These are phyloP conservation scores for Cyanistes caeruleus DNA, from an alignment of 2,113 vertebrate genomes.

Conservation along the genomic window DNA sequence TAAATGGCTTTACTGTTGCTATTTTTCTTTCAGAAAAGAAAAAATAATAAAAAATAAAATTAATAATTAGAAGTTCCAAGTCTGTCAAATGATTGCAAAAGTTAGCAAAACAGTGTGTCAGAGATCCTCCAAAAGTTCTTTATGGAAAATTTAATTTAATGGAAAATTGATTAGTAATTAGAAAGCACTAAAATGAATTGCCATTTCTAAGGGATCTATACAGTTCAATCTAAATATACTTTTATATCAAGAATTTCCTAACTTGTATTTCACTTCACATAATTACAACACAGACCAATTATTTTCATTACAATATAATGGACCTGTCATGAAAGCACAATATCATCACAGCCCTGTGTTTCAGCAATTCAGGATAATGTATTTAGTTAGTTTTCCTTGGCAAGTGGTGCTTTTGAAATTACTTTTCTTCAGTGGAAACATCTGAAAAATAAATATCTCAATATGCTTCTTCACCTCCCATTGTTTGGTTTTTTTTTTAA, in stretches of 20 bases:
- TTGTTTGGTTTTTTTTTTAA: neutral
- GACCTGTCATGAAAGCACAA: neutral
- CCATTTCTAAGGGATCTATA: neutral
- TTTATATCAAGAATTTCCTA: neutral
- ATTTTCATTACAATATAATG: neutral
- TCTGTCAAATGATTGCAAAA: neutral
- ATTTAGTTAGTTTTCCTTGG: neutral
- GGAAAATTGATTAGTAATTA: neutral
- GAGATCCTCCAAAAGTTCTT: neutral
- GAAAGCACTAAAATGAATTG: neutral
- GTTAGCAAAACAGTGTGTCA: neutral
- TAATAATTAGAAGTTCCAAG: neutral
- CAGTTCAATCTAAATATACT: neutral
- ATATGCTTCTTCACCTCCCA: neutral
- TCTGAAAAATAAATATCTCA: neutral
- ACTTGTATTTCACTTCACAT: neutral
- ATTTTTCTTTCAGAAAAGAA: neutral
- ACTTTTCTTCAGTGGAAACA: slow-evolving; percentile 22
- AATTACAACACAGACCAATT: neutral
- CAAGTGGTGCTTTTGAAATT: neutral
- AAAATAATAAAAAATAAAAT: neutral
- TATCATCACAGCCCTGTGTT: neutral
- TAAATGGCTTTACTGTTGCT: neutral
- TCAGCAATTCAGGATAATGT: neutral
- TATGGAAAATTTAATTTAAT: neutral